Evolutionary conservation across 2,797 vertebrate genomes (phyloP), one percentile per base, ranked within the genome.

Genomic region (Heliangelus exortis): DNA sequence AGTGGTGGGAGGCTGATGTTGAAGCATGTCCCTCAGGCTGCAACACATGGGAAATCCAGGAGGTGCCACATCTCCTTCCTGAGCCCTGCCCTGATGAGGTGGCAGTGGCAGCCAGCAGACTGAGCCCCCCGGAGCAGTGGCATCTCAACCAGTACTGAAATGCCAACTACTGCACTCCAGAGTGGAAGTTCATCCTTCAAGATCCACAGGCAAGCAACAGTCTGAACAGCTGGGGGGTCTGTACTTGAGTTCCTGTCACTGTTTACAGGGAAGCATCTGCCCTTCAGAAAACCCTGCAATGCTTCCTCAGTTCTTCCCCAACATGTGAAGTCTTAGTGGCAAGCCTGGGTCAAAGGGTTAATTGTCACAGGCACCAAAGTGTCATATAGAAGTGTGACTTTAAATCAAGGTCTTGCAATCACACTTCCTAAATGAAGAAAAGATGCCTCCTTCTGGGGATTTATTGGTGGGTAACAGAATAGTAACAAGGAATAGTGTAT

Each of bases 171-270:
- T 55, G 29, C 67, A 62, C 47, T 39, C 51, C 51, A 45, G 47
- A 84, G 80, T n/a, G 48, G 8, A 65, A 68, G 16, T 34, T 47
- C 45, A 43, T 54, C 47, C 67, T 86, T 28, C 51, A 48, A 25
- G n/a, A 54, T 8, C 33, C 36, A 61, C 17, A 50, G 13, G 34
- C 12, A 54, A 66, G 22, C 33, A 53, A 29, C 5, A 19, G 25
- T 41, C 21, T 83, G 74, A 78, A 50, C 31, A 59, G 43, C 8
- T 2, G 0, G 8, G 51, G 15, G 33, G 20, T 65, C 58, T 55
- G 36, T 6, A 8, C 11, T 34, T 1, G 0, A 51, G 16, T 1
- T 5, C 21, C 59, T 34, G 5, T 5, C 1, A 0, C 28, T 81
- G 9, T 47, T 86, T 43, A 28, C 62, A 50, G n/a, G 9, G 54